Evolutionary conservation across 2,797 vertebrate species (phyloP).

Genomic region (Zenarchopterus dispar): DNA sequence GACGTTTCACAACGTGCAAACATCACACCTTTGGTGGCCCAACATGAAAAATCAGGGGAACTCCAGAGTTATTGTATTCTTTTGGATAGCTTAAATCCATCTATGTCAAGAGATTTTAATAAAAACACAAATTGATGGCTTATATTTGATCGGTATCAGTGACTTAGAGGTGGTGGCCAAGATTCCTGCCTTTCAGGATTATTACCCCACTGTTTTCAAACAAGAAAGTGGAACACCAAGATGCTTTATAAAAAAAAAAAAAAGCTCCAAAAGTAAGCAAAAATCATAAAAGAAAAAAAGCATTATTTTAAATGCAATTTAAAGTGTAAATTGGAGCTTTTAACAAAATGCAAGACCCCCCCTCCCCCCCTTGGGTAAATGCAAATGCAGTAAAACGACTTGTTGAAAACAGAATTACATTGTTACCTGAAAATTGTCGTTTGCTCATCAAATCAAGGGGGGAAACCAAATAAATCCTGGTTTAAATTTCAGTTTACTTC

Average conservation of each 20-base stretch:
- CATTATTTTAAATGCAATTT: too few relatives aligned
- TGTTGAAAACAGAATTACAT: too few relatives aligned
- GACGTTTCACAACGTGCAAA: constrained; percentile 6
- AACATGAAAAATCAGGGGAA: constrained; percentile 9
- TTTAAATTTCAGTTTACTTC: too few relatives aligned
- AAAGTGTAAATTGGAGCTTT: too few relatives aligned
- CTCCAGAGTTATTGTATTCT: constrained; percentile 19
- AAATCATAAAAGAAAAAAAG: too few relatives aligned
- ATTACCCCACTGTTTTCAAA: not conserved
- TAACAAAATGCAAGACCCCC: too few relatives aligned
- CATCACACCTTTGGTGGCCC: not conserved
- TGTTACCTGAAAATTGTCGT: too few relatives aligned
- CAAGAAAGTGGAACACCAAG: constrained; percentile 1
- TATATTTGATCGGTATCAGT: constrained; percentile 8
- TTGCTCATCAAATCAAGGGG: too few relatives aligned
- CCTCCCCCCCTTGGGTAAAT: too few relatives aligned
- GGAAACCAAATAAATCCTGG: too few relatives aligned
- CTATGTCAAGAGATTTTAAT: constrained; percentile 5
- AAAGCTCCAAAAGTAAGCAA: too few relatives aligned
- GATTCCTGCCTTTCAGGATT: constrained; percentile 5
- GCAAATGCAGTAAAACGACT: too few relatives aligned
- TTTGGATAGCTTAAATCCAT: constrained; percentile 12
- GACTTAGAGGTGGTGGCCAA: not conserved
- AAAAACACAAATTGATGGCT: constrained; percentile 8
- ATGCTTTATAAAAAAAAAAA: not conserved